These are phyloP conservation scores for Drosophila quinaria DNA, from an alignment of 2,888 invertebrate species.

Conservation along the genomic window DNA sequence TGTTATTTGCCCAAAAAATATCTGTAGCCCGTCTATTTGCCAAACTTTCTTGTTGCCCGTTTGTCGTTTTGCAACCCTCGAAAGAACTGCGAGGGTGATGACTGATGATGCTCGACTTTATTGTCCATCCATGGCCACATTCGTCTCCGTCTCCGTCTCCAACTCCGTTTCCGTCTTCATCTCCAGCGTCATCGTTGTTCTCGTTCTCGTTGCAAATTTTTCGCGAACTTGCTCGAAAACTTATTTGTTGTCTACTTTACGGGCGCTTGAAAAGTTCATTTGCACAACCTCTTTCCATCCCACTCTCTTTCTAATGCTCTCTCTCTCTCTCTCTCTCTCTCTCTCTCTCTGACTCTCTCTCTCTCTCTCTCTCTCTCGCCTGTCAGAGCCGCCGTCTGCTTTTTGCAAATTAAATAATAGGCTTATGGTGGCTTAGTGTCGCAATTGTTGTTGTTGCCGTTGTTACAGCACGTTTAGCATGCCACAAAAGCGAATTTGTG, in stretches of 20 bases:
- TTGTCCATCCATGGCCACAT: conserved; percentile 31
- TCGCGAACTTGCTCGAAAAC: conserved; percentile 52
- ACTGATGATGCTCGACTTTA: conserved; percentile 76
- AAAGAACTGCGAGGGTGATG: conserved; percentile 76
- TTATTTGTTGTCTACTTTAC: conserved; percentile 68
- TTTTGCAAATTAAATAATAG: conserved; percentile 77
- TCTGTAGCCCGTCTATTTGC: conserved; percentile 59
- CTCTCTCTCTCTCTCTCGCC: no score
- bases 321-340: not conserved
- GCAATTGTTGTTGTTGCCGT: conserved; percentile 57
- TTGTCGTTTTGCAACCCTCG: conserved; percentile 73
- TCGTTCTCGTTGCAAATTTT: conserved; percentile 32
- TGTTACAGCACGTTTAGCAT: conserved; percentile 70
- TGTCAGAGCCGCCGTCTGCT: conserved; percentile 39
- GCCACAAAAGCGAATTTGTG: conserved; percentile 75
- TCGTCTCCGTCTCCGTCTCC: conserved; percentile 32
- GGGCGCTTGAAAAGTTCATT: conserved; percentile 76
- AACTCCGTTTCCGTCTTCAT: conserved; percentile 31
- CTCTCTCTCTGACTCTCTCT: no score
- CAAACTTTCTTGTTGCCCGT: conserved; percentile 51
- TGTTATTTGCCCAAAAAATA: conserved; percentile 59
- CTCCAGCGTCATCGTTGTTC: conserved; percentile 10
- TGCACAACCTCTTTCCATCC: conserved; percentile 44
- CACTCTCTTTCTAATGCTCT: not conserved
- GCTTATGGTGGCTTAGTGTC: conserved; percentile 79